Evolutionary conservation across 2,888 invertebrate genomes (phyloP).

Genomic region (Spilarctia lutea): DNA sequence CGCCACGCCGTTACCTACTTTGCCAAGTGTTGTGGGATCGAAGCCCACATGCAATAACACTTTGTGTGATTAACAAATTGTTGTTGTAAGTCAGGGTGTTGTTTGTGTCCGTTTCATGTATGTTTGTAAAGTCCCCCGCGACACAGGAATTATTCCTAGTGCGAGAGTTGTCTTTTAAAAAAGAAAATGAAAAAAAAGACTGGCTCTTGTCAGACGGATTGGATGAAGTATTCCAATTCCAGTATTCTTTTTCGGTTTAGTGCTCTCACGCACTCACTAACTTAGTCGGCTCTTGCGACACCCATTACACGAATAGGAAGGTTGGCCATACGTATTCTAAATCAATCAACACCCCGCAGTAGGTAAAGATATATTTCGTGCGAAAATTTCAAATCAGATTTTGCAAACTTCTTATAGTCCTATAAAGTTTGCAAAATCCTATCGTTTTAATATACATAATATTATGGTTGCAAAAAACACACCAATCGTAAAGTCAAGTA

Average conservation of each 20-base stretch:
- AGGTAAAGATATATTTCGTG: background rate
- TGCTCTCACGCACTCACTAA: too few species aligned
- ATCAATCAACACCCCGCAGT: background rate
- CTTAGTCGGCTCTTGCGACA: background rate
- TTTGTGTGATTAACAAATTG: too few species aligned
- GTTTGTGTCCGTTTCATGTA: too few species aligned
- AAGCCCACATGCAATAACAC: too few species aligned
- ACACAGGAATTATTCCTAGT: too few species aligned
- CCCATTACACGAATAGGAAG: background rate
- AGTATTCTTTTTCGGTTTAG: background rate
- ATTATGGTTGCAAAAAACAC: background rate
- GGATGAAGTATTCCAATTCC: background rate
- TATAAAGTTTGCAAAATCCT: background rate
- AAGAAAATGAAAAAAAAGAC: too few species aligned
- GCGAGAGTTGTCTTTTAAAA: too few species aligned
- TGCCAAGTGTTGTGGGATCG: too few species aligned
- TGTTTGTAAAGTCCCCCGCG: too few species aligned
- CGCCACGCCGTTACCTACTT: too few species aligned
- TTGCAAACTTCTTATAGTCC: background rate
- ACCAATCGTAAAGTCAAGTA: conserved; percentile 10
- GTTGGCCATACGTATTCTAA: background rate
- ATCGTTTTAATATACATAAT: background rate
- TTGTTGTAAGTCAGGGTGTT: too few species aligned
- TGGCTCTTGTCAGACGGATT: too few species aligned
- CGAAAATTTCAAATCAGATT: background rate